phyloP scores from a whole-genome alignment of 2,113 vertebrate genomes.

The Alosa alosa region DNA sequence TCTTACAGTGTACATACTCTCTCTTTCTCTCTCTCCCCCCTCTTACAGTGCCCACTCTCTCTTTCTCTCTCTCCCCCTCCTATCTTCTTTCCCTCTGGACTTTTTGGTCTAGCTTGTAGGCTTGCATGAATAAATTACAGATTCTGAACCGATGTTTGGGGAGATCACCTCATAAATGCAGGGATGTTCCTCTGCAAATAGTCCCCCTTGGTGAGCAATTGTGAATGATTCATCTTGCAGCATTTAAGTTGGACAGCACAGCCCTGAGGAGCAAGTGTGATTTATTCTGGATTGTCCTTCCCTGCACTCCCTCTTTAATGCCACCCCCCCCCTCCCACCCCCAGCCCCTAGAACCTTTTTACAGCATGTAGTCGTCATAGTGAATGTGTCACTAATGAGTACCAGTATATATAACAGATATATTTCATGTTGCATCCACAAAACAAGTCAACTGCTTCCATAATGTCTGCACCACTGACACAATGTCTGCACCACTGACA shows the following conservation, averaged over 20 bases:
- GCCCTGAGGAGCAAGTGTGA: constrained; percentile 13
- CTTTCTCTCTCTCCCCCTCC: not conserved
- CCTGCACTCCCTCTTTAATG: not conserved
- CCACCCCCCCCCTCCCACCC: not conserved
- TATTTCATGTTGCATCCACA: not conserved
- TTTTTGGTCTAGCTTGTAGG: constrained; percentile 43
- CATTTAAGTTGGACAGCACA: constrained; percentile 56
- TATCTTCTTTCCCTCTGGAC: constrained; percentile 43
- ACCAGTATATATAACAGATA: not conserved
- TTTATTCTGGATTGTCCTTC: not conserved
- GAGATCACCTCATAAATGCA: constrained; percentile 58
- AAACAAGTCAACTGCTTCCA: not conserved
- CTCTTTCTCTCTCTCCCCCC: not conserved
- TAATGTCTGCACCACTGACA: not conserved
- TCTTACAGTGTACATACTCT: not conserved
- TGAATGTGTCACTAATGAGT: not conserved
- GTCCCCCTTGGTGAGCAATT: constrained; percentile 61
- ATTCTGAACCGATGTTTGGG: constrained; percentile 60
- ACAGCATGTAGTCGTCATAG: not conserved
- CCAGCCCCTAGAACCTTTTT: not conserved
- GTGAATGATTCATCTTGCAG: constrained; percentile 64
- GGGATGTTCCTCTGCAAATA: constrained; percentile 60
- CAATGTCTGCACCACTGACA: not conserved
- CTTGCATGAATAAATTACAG: constrained; percentile 66
- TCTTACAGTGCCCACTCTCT: not conserved